phyloP scores from a whole-genome alignment of 2,888 invertebrate genomes.

The Bibio marci region DNA sequence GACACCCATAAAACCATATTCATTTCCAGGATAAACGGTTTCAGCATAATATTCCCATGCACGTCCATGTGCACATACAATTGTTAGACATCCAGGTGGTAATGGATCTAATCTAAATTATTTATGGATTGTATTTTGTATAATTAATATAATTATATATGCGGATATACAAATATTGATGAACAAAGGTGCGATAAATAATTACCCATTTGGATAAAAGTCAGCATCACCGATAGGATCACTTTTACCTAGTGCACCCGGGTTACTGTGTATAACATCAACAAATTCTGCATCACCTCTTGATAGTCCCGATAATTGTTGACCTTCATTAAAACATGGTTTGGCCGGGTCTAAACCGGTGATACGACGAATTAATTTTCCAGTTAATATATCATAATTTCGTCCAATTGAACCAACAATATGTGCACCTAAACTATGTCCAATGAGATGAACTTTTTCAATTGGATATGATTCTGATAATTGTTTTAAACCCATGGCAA shows the following conservation, averaged over 20 bases:
- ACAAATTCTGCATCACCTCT: slow-evolving; percentile 17
- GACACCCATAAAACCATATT: slow-evolving; percentile 24
- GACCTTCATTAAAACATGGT: slow-evolving; percentile 20
- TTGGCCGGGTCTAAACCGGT: slow-evolving; percentile 27
- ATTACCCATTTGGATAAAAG: slow-evolving; percentile 22
- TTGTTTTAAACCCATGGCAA: slow-evolving; percentile 6
- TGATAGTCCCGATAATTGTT: slow-evolving; percentile 14
- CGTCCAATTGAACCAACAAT: slow-evolving; percentile 23
- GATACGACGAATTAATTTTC: slow-evolving; percentile 18
- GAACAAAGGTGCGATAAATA: no score
- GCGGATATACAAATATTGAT: slow-evolving; percentile 12
- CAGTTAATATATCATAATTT: slow-evolving; percentile 17
- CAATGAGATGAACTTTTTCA: slow-evolving; percentile 11
- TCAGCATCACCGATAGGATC: slow-evolving; percentile 21
- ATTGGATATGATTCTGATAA: slow-evolving; percentile 3
- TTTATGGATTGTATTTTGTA: slow-evolving; percentile 11
- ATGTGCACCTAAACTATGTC: slow-evolving; percentile 27
- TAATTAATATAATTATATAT: background rate
- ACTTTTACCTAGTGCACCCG: slow-evolving; percentile 15
- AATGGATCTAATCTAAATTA: no score
- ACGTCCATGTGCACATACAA: slow-evolving; percentile 21
- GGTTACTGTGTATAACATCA: slow-evolving; percentile 16
- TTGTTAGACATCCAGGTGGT: slow-evolving; percentile 19
- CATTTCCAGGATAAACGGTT: slow-evolving; percentile 23
- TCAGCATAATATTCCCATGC: slow-evolving; percentile 25